Evolutionary conservation across 1,140 invertebrate species (phyloP).

Genomic region (Trichonephila clavipes): DNA sequence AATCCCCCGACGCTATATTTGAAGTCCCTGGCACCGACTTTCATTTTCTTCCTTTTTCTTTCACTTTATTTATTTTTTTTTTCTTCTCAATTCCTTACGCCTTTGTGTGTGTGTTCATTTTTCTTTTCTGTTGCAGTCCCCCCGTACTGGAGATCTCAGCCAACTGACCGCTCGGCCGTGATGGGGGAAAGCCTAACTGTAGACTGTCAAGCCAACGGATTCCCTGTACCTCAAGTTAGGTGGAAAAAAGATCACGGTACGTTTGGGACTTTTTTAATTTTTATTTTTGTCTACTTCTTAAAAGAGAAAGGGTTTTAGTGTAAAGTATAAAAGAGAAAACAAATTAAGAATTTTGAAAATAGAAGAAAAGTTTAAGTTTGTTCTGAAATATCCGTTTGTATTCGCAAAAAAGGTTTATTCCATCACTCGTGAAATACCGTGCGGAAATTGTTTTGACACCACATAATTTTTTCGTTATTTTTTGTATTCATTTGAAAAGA

Average conservation of each 20-base stretch:
- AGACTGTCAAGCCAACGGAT: constrained; percentile 79
- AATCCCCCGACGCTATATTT: constrained; percentile 62
- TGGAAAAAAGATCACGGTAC: constrained; percentile 78
- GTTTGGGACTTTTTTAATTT: not conserved
- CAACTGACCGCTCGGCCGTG: constrained; percentile 79
- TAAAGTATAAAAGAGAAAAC: not conserved
- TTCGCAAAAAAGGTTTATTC: no score
- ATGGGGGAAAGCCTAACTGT: constrained; percentile 77
- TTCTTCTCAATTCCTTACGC: constrained; percentile 55
- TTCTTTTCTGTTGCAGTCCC: constrained; percentile 79
- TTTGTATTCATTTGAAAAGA: no score
- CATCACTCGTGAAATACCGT: no score
- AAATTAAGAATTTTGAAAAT: not conserved
- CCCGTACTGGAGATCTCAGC: constrained; percentile 81
- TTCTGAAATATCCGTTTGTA: not conserved
- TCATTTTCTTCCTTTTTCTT: constrained; percentile 13
- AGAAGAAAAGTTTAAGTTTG: not conserved
- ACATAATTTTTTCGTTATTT: no score
- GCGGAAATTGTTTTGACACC: no score
- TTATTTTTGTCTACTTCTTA: not conserved
- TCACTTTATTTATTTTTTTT: constrained; percentile 25
- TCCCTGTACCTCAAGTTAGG: constrained; percentile 78
- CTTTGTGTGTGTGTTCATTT: constrained; percentile 49
- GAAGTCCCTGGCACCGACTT: not conserved
- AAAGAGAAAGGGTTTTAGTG: not conserved